Percentiles rank a stretch among this genome's conserved stretches.
These are phyloP conservation scores for Platysteira castanea DNA, from an alignment of 2,113 vertebrate genomes.

Conservation along the genomic window DNA sequence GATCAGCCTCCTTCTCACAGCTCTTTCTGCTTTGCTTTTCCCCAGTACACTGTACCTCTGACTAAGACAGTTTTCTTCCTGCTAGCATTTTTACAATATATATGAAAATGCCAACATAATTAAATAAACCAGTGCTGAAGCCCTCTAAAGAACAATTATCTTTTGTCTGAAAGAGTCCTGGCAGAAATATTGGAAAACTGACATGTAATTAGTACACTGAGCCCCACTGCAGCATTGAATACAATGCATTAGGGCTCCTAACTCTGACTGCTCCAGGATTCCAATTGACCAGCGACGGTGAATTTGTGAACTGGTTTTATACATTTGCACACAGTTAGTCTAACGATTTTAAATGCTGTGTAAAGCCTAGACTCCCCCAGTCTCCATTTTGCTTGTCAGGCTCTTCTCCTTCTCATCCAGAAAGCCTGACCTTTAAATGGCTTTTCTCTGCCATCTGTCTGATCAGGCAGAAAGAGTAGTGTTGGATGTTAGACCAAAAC, in stretches of 20 bases:
- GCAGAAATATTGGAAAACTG: constrained; percentile 71
- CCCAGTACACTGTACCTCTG: background rate
- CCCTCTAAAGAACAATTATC: constrained; percentile 71
- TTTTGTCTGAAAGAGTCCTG: constrained; percentile 68
- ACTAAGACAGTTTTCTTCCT: constrained; percentile 43
- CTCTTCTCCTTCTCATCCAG: background rate
- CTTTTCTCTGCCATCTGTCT: background rate
- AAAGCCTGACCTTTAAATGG: background rate
- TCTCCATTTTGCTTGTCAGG: background rate
- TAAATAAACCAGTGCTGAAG: constrained; percentile 70
- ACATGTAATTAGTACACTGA: constrained; percentile 68
- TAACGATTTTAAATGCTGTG: constrained; percentile 19
- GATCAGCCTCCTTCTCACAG: background rate
- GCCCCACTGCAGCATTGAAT: constrained; percentile 57
- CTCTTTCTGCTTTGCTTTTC: background rate
- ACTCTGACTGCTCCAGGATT: constrained; percentile 4
- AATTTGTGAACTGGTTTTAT: constrained; percentile 6
- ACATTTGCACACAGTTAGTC: background rate
- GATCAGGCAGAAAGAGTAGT: background rate
- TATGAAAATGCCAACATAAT: constrained; percentile 66
- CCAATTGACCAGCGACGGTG: background rate
- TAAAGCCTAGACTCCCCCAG: background rate
- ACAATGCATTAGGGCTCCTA: constrained; percentile 48
- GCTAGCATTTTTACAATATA: constrained; percentile 58
- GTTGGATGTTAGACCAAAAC: background rate